Conservation (phyloP, 35 echinoderm and acorn worm genomes). For the Strongylocentrotus purpuratus region DNA sequence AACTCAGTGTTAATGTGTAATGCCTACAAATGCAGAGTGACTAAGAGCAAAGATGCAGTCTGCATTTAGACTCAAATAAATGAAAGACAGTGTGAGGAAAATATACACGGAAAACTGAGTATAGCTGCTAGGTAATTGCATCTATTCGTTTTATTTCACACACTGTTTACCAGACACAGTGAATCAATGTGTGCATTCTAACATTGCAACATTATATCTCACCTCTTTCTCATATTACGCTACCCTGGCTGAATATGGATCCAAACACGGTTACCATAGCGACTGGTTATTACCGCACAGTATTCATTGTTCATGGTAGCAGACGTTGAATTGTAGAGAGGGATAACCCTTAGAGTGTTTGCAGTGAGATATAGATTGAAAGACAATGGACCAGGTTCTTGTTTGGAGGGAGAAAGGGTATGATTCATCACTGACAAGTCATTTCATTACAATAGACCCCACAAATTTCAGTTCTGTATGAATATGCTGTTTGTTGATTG, state of each 20-base stretch:
- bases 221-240: background rate
- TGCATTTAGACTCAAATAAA: background rate
- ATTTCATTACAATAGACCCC: background rate
- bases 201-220: background rate
- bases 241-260: constrained; percentile 9
- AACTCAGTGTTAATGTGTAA: background rate
- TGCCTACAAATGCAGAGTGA: background rate
- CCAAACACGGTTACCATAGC: background rate
- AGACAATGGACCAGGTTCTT: background rate
- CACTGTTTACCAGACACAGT: background rate
- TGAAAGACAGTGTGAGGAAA: background rate
- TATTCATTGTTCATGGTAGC: constrained; percentile 3
- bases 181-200: background rate
- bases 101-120: background rate
- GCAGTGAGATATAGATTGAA: constrained; percentile 12
- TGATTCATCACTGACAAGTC: background rate
- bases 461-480: background rate
- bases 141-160: background rate
- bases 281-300: background rate
- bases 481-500: background rate
- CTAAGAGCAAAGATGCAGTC: background rate
- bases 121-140: background rate
- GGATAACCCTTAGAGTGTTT: background rate
- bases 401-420: background rate
- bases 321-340: background rate